Evolutionary conservation across 2,888 invertebrate species (phyloP).

Genomic region (Lochmaea crataegi): DNA sequence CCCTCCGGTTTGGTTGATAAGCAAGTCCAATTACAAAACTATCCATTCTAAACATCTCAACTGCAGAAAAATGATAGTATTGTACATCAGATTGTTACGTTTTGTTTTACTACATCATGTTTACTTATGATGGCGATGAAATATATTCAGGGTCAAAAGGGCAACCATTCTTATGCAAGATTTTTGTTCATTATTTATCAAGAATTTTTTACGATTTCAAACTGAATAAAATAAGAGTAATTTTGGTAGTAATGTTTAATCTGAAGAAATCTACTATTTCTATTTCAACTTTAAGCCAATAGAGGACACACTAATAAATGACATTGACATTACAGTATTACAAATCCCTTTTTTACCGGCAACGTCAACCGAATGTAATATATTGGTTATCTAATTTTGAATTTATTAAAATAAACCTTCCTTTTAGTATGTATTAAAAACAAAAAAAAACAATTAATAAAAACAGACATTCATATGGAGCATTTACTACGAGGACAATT

Average conservation of each 20-base stretch:
- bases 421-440: conserved; percentile 19
- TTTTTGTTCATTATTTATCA: background rate
- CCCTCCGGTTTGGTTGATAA: background rate
- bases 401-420: conserved; percentile 8
- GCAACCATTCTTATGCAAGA: background rate
- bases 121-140: background rate
- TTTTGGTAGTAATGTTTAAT: too few species aligned
- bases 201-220: too few species aligned
- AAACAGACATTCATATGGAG: conserved; percentile 51
- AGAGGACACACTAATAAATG: background rate
- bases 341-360: conserved; percentile 34
- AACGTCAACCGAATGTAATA: conserved; percentile 30
- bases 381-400: conserved; percentile 34
- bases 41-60: too few species aligned
- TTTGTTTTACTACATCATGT: background rate
- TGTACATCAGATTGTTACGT: too few species aligned
- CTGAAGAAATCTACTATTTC: too few species aligned
- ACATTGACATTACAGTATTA: background rate
- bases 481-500: conserved; percentile 58
- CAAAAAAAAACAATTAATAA: background rate
- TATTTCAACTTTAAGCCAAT: too few species aligned
- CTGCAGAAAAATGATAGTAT: too few species aligned
- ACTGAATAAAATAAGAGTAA: too few species aligned
- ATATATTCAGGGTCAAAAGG: background rate
- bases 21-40: too few species aligned